Evolutionary conservation across 2,113 vertebrate genomes (phyloP).

Genomic region (Tinamus guttatus): DNA sequence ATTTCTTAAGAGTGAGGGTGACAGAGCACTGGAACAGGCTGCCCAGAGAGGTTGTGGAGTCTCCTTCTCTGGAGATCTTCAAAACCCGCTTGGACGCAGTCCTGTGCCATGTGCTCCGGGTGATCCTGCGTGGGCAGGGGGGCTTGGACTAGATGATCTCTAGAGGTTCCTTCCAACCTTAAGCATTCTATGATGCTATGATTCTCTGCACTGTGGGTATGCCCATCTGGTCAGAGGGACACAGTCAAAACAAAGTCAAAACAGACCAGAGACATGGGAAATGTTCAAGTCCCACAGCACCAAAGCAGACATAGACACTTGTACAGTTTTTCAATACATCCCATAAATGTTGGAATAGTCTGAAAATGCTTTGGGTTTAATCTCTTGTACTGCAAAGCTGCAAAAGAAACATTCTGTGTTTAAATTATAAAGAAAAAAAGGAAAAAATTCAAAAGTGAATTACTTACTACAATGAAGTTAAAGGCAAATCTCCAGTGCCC

Average conservation of each 20-base stretch:
- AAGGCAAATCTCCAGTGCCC: neutral
- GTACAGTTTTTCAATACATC: neutral
- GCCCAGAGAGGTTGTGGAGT: too few relatives aligned
- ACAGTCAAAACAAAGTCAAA: neutral
- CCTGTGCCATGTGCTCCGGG: too few relatives aligned
- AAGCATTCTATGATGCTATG: too few relatives aligned
- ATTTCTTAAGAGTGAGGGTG: too few relatives aligned
- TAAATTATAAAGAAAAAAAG: neutral
- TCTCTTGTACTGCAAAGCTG: neutral
- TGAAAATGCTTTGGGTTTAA: neutral
- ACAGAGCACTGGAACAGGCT: too few relatives aligned
- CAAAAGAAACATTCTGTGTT: neutral
- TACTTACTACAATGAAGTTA: neutral
- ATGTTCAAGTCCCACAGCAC: neutral
- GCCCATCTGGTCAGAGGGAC: neutral
- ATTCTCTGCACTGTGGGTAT: accelerated
- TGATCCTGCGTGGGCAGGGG: too few relatives aligned
- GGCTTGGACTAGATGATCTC: too few relatives aligned
- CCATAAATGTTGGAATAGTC: neutral
- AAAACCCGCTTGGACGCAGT: too few relatives aligned
- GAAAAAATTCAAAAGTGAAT: neutral
- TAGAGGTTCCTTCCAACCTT: too few relatives aligned
- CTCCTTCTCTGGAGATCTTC: too few relatives aligned
- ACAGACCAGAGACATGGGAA: neutral
- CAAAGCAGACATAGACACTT: neutral